phyloP scores from a whole-genome alignment of 2,797 vertebrate species.

The Tenualosa thibaudeaui region DNA sequence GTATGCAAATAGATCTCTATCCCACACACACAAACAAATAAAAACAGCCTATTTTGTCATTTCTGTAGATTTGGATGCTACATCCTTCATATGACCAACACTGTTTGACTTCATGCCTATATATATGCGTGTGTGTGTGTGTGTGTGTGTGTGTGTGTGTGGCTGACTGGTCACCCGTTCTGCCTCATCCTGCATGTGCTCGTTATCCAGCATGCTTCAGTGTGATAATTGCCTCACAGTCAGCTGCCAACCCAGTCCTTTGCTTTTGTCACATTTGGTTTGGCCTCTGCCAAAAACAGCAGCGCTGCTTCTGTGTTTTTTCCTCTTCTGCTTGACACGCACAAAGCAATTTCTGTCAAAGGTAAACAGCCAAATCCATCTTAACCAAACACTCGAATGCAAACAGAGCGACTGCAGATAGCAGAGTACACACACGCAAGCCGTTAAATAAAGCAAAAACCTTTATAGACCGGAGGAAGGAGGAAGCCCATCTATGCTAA shows the following conservation, averaged over 20 bases:
- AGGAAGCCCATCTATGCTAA: conserved; percentile 62
- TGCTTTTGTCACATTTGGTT: conserved; percentile 12
- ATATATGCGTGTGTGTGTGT: background rate
- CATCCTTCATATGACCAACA: background rate
- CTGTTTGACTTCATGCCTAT: conserved; percentile 1
- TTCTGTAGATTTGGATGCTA: conserved; percentile 4
- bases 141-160: conserved; percentile 34
- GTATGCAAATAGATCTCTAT: background rate
- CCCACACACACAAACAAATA: background rate
- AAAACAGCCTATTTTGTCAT: background rate
- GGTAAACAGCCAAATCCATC: conserved; percentile 58
- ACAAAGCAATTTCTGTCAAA: conserved; percentile 62
- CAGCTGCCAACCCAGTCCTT: background rate
- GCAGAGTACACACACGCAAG: conserved; percentile 51
- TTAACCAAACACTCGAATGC: conserved; percentile 67
- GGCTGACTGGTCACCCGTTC: conserved; percentile 51
- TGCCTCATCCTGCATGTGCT: conserved; percentile 58
- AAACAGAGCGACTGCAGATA: conserved; percentile 65
- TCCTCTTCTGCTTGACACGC: conserved; percentile 37
- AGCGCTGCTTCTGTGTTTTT: background rate
- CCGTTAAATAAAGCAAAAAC: conserved; percentile 59
- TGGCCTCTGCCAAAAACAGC: background rate
- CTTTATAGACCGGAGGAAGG: conserved; percentile 67
- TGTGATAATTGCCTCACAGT: background rate
- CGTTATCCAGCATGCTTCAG: conserved; percentile 27